Percentiles rank a stretch among this genome's conserved stretches.
Evolutionary conservation across 2,113 vertebrate species (phyloP).

Genomic region (Melospiza melodia): DNA sequence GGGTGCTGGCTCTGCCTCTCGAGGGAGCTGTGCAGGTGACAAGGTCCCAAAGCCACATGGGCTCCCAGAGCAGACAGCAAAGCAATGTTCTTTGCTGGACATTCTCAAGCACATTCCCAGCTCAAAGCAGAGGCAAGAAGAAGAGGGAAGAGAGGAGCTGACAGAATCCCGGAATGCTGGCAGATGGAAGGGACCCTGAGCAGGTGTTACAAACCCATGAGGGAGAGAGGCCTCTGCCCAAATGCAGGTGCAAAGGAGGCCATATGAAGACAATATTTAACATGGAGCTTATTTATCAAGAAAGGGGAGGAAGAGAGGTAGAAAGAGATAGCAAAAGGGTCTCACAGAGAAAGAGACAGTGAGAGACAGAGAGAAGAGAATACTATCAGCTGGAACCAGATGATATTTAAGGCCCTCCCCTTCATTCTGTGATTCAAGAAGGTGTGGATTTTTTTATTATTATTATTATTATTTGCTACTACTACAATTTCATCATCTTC

Average conservation of each 20-base stretch:
- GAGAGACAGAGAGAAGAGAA: background rate
- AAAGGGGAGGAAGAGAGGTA: accelerated
- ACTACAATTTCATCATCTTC: too few relatives aligned
- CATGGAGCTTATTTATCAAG: background rate
- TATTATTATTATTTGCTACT: too few relatives aligned
- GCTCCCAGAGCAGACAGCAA: background rate
- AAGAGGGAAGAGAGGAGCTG: too few relatives aligned
- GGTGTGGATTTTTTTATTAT: too few relatives aligned
- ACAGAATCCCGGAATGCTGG: too few relatives aligned
- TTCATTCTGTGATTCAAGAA: background rate
- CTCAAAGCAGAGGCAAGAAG: too few relatives aligned
- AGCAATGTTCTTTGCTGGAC: background rate
- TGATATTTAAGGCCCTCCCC: background rate
- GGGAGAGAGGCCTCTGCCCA: background rate
- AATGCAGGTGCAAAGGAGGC: too few relatives aligned
- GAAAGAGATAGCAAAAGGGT: background rate
- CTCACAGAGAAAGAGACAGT: too few relatives aligned
- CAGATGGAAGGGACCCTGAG: background rate
- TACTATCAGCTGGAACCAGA: background rate
- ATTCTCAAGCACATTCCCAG: background rate
- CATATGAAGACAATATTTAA: background rate
- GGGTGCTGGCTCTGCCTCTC: background rate
- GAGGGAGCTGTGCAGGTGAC: accelerated
- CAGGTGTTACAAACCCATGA: accelerated
- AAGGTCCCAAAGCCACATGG: accelerated